These are phyloP conservation scores for Drosophila lacteicornis DNA, from an alignment of 1,140 invertebrate genomes.

Conservation along the genomic window DNA sequence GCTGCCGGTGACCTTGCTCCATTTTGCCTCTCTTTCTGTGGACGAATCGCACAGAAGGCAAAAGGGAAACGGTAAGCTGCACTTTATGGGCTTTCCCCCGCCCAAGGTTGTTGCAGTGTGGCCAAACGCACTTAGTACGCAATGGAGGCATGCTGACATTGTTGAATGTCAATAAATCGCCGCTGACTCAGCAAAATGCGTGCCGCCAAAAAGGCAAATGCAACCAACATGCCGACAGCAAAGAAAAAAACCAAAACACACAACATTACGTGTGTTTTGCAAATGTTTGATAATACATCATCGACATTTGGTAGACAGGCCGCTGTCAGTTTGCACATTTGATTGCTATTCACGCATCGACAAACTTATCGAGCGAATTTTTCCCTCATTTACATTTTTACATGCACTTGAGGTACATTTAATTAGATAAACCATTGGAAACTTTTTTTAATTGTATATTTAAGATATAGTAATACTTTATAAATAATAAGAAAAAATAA, in stretches of 20 bases:
- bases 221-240: not conserved
- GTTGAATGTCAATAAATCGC: slow-evolving; percentile 66
- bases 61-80: slow-evolving; percentile 50
- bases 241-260: not conserved
- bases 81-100: slow-evolving; percentile 50
- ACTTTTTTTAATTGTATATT: too few species aligned
- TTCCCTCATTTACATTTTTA: slow-evolving; percentile 27
- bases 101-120: slow-evolving; percentile 31
- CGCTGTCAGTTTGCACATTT: slow-evolving; percentile 40
- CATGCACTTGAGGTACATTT: slow-evolving; percentile 1
- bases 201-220: slow-evolving; percentile 17
- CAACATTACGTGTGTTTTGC: slow-evolving; percentile 10
- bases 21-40: slow-evolving; percentile 53
- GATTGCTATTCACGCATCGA: slow-evolving; percentile 58
- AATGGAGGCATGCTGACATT: slow-evolving; percentile 53
- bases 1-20: slow-evolving; percentile 63
- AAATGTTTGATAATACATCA: slow-evolving; percentile 36
- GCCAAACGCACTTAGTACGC: not conserved
- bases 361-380: slow-evolving; percentile 31
- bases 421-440: too few species aligned
- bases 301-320: slow-evolving; percentile 29
- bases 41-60: slow-evolving; percentile 20
- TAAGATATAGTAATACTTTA: too few species aligned
- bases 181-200: slow-evolving; percentile 22
- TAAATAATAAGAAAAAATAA: too few species aligned